Evolutionary conservation across 2,113 vertebrate genomes (phyloP).

Genomic region (Paramormyrops kingsleyae): DNA sequence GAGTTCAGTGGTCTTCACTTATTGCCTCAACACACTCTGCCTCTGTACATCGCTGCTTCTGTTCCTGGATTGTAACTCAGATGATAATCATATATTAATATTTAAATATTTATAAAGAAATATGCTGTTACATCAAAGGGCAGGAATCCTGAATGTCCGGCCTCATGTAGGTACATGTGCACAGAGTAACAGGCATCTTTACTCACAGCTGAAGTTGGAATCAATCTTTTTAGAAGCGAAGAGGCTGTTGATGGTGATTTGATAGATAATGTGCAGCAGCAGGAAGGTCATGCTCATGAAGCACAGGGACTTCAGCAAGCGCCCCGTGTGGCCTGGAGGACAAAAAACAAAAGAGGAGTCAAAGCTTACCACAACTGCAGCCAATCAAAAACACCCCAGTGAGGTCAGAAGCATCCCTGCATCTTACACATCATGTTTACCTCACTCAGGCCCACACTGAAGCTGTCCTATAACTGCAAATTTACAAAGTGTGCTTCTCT

Average conservation of each 20-base stretch:
- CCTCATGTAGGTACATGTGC: not conserved
- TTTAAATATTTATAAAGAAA: not conserved
- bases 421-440: not conserved
- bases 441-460: not conserved
- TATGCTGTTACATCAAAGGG: not conserved
- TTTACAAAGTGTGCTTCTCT: not conserved
- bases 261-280: constrained; percentile 90
- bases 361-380: not conserved
- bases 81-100: not conserved
- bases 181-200: constrained; percentile 16
- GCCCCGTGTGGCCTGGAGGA: constrained; percentile 84
- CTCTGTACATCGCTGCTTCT: not conserved
- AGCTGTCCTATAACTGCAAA: not conserved
- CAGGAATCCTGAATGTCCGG: not conserved
- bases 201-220: constrained; percentile 89
- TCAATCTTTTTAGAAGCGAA: constrained; percentile 69
- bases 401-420: not conserved
- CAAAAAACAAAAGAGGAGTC: constrained; percentile 28
- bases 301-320: constrained; percentile 88
- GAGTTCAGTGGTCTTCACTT: not conserved
- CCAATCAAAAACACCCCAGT: constrained; percentile 7
- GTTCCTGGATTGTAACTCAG: not conserved
- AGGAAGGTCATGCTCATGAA: constrained; percentile 90
- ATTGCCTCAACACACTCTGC: not conserved
- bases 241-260: constrained; percentile 90